Evolutionary conservation across 1,140 invertebrate genomes (phyloP).

Genomic region (Acromyrmex echinatior): DNA sequence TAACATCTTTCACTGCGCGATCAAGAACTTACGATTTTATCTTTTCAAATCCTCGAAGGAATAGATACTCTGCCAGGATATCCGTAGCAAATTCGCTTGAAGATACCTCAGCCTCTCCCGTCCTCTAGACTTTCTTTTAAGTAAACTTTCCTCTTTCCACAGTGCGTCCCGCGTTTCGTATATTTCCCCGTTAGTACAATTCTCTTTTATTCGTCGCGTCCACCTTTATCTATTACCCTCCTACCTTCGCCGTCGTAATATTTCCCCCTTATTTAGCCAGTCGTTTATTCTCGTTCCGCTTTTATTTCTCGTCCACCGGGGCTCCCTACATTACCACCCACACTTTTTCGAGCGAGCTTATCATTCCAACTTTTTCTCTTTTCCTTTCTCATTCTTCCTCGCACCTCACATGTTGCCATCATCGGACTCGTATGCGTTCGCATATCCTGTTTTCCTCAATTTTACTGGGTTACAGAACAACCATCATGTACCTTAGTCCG

Average conservation of each 20-base stretch:
- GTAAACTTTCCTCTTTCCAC: conserved; percentile 35
- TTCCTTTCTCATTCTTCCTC: neutral
- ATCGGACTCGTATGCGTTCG: neutral
- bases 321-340: conserved; percentile 22
- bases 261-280: conserved; percentile 59
- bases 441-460: conserved; percentile 19
- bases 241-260: conserved; percentile 32
- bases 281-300: conserved; percentile 58
- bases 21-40: conserved; percentile 31
- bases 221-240: conserved; percentile 55
- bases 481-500: neutral
- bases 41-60: conserved; percentile 41
- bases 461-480: conserved; percentile 12
- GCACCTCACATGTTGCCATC: neutral
- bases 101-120: conserved; percentile 17
- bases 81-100: conserved; percentile 45
- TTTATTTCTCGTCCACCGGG: conserved; percentile 37
- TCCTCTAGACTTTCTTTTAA: conserved; percentile 33
- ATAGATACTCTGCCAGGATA: conserved; percentile 12
- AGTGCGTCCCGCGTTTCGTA: conserved; percentile 31
- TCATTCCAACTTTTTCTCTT: conserved; percentile 39
- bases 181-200: conserved; percentile 57
- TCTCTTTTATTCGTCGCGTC: conserved; percentile 55
- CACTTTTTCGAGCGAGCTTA: conserved; percentile 37
- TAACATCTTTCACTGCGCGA: conserved; percentile 24